Percentiles rank a stretch among this genome's conserved stretches.
phyloP scores from a whole-genome alignment of 2,888 invertebrate species.

The Cephus nigrinus region DNA sequence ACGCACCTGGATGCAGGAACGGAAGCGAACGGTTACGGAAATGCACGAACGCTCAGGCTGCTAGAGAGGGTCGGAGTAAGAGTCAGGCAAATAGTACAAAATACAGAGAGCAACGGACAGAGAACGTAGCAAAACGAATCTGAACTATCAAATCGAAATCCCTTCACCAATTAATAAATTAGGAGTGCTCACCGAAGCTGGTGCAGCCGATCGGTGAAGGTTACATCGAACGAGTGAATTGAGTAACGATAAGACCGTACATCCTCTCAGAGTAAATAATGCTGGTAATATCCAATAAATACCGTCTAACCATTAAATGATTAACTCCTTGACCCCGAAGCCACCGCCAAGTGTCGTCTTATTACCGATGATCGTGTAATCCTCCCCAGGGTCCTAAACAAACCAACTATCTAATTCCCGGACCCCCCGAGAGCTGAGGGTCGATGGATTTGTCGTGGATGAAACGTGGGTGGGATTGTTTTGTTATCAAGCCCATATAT shows the following conservation, averaged over 20 bases:
- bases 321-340: background rate
- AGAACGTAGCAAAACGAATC: no score
- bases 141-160: no score
- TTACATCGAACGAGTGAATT: background rate
- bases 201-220: no score
- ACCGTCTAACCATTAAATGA: background rate
- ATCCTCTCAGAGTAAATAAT: background rate
- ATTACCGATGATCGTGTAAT: background rate
- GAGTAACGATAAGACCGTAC: background rate
- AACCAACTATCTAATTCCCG: background rate
- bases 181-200: no score
- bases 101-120: no score
- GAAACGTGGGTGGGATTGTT: conserved; percentile 18
- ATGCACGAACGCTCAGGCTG: no score
- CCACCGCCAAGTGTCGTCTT: background rate
- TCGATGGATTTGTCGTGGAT: background rate
- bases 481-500: conserved; percentile 18
- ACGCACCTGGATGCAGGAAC: no score
- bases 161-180: no score
- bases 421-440: background rate
- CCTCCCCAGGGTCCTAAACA: background rate
- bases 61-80: no score
- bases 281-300: background rate
- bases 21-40: no score
- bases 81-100: no score